Conservation (phyloP, 1,140 invertebrate species). For the Agrilus planipennis region DNA sequence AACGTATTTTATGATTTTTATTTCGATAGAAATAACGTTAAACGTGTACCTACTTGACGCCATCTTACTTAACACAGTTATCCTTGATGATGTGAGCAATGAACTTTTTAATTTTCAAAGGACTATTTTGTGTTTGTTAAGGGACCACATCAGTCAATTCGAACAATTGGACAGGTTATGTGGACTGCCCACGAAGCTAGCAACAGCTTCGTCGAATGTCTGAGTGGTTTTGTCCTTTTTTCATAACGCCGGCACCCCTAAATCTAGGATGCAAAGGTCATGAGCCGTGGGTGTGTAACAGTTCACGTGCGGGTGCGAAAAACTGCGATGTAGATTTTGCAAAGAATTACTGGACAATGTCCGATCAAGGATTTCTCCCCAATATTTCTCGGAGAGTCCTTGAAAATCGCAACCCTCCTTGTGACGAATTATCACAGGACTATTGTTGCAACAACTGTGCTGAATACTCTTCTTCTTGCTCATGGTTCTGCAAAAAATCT, state of each 20-base stretch:
- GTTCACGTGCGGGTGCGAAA: slow-evolving; percentile 21
- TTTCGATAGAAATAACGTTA: too few relatives aligned
- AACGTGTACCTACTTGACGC: too few relatives aligned
- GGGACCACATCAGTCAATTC: too few relatives aligned
- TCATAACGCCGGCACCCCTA: slow-evolving; percentile 31
- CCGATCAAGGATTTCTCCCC: slow-evolving; percentile 61
- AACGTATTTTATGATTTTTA: too few relatives aligned
- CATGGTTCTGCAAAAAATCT: slow-evolving; percentile 25
- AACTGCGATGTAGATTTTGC: slow-evolving; percentile 44
- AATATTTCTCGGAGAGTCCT: slow-evolving; percentile 61
- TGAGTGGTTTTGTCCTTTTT: slow-evolving; percentile 33
- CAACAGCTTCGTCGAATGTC: slow-evolving; percentile 28
- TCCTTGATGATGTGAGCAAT: too few relatives aligned
- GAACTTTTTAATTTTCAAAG: too few relatives aligned
- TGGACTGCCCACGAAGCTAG: too few relatives aligned
- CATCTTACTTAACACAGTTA: too few relatives aligned
- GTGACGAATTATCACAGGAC: slow-evolving; percentile 17
- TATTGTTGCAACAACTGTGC: slow-evolving; percentile 15
- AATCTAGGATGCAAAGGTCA: too few relatives aligned
- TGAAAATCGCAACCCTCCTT: slow-evolving; percentile 44
- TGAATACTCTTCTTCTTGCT: slow-evolving; percentile 13
- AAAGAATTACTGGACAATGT: slow-evolving; percentile 56
- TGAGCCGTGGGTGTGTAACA: too few relatives aligned
- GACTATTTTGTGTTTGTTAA: too few relatives aligned
- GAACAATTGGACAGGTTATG: too few relatives aligned